Conservation (phyloP, 1,140 invertebrate species). For the Psilanteris sp. region DNA sequence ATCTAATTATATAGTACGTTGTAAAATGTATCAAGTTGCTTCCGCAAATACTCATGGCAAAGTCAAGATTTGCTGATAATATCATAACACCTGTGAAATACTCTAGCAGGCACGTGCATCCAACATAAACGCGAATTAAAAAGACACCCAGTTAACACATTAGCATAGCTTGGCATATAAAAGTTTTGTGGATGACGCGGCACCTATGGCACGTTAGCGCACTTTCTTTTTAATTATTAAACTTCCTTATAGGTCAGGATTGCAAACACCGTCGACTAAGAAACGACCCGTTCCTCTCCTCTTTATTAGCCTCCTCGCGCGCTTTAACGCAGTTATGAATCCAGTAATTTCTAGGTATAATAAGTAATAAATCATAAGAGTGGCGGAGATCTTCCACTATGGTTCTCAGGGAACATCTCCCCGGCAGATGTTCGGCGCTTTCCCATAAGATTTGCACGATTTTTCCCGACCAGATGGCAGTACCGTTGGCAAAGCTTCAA, state of each 20-base stretch:
- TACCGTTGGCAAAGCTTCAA: constrained; percentile 26
- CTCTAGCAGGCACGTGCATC: constrained; percentile 18
- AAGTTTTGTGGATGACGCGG: constrained; percentile 23
- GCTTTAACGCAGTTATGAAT: constrained; percentile 62
- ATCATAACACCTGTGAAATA: constrained; percentile 49
- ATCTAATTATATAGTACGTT: constrained; percentile 38
- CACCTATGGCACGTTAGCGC: constrained; percentile 40
- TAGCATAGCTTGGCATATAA: constrained; percentile 27
- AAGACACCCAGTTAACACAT: constrained; percentile 17
- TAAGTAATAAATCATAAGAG: constrained; percentile 62
- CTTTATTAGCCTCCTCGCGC: constrained; percentile 16
- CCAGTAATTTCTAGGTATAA: constrained; percentile 63
- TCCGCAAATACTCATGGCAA: constrained; percentile 37
- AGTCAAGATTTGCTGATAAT: constrained; percentile 45
- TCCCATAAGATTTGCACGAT: constrained; percentile 61
- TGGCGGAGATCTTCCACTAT: constrained; percentile 39
- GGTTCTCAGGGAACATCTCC: constrained; percentile 39
- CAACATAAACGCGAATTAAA: constrained; percentile 19
- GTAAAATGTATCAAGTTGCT: constrained; percentile 21
- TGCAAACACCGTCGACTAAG: constrained; percentile 17
- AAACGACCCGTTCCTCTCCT: constrained; percentile 6
- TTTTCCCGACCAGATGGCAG: constrained; percentile 34
- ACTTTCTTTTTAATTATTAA: constrained; percentile 65
- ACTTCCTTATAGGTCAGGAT: constrained; percentile 52
- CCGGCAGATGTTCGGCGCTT: constrained; percentile 53